These are phyloP conservation scores for Sesia apiformis DNA, from an alignment of 2,888 invertebrate species.

Conservation along the genomic window DNA sequence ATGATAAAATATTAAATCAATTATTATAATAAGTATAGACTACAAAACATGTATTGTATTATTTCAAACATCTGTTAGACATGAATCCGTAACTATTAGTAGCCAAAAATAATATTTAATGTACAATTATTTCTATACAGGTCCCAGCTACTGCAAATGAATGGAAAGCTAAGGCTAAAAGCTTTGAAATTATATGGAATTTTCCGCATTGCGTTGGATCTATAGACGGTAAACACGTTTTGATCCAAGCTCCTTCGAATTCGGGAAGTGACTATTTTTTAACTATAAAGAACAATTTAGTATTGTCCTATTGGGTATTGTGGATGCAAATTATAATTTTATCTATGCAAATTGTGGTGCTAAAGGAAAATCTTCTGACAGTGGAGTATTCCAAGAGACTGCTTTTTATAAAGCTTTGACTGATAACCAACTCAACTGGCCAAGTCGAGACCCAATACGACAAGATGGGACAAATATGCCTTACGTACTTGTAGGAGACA, in stretches of 20 bases:
- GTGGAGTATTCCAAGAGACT: constrained; percentile 14
- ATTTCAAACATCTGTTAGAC: constrained; percentile 11
- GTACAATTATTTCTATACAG: constrained; percentile 10
- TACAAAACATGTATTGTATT: too few relatives aligned
- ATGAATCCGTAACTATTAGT: too few relatives aligned
- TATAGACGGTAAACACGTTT: constrained; percentile 13
- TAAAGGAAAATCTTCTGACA: constrained; percentile 19
- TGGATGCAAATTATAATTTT: constrained; percentile 12
- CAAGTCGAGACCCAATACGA: constrained; percentile 12
- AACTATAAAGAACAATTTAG: constrained; percentile 12
- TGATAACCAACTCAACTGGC: constrained; percentile 16
- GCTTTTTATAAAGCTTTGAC: constrained; percentile 16
- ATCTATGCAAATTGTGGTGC: constrained; percentile 12
- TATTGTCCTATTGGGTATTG: constrained; percentile 14
- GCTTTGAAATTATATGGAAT: constrained; percentile 5
- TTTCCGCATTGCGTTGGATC: constrained; percentile 5
- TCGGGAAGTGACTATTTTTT: constrained; percentile 8
- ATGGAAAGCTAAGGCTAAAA: constrained; percentile 6
- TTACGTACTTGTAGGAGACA: constrained; percentile 12
- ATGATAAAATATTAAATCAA: constrained; percentile 10
- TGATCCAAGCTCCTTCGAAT: constrained; percentile 12
- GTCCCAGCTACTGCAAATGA: constrained; percentile 2
- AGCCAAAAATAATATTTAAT: constrained; percentile 5
- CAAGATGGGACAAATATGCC: constrained; percentile 11
- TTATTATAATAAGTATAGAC: constrained; percentile 5